phyloP scores from a whole-genome alignment of 2,113 vertebrate species.

The Chlamydotis undulata region DNA sequence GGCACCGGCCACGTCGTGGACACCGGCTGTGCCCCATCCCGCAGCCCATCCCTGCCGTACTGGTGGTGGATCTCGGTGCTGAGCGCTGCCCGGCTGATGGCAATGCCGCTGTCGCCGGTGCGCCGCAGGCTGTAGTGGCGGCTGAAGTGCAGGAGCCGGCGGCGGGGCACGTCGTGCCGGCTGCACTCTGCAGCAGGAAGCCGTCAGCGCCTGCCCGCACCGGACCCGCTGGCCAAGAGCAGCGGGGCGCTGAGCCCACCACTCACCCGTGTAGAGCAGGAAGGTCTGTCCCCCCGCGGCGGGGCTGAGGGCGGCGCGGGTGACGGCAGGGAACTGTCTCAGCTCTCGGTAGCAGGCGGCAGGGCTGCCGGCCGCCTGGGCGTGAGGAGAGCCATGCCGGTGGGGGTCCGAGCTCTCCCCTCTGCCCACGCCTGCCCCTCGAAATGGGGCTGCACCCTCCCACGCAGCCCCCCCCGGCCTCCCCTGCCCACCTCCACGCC shows the following conservation, averaged over 20 bases:
- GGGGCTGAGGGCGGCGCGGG: constrained; percentile 83
- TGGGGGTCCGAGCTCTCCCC: not conserved
- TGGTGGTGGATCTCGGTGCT: constrained; percentile 88
- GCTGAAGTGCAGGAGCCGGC: constrained; percentile 87
- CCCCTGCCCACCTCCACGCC: not conserved
- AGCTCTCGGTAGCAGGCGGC: constrained; percentile 83
- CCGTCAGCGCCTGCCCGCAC: fast-evolving
- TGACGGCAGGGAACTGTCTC: constrained; percentile 84
- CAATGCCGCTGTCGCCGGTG: constrained; percentile 69
- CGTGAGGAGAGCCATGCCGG: fast-evolving
- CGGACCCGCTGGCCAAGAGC: fast-evolving
- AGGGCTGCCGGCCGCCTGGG: constrained; percentile 73
- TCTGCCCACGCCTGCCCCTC: fast-evolving
- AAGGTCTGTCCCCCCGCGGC: constrained; percentile 84
- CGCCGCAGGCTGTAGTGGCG: constrained; percentile 11
- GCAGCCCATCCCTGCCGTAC: constrained; percentile 70
- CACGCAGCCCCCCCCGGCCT: fast-evolving
- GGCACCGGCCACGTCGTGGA: fast-evolving
- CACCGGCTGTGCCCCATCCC: fast-evolving
- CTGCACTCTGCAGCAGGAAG: constrained; percentile 83
- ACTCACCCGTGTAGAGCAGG: constrained; percentile 88
- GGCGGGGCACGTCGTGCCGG: constrained; percentile 86
- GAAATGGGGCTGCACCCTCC: not conserved
- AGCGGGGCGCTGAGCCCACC: fast-evolving
- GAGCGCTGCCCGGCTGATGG: constrained; percentile 83